Percentiles rank a stretch among this genome's conserved stretches.
phyloP scores from a whole-genome alignment of 2,797 vertebrate species.

The Gymnocypris eckloni region DNA sequence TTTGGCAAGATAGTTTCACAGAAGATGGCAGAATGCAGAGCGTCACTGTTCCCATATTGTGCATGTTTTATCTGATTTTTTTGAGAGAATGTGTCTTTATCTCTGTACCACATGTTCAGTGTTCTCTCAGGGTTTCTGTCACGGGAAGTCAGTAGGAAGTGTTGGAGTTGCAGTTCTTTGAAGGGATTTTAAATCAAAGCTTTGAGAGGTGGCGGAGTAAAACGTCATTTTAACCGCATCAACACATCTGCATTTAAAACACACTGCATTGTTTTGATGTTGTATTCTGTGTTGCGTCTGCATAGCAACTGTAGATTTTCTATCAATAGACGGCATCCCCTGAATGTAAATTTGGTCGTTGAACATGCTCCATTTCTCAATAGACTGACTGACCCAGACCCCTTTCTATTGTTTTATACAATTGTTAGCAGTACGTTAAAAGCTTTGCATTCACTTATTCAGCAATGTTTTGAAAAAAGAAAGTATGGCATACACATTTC shows the following conservation, averaged over 20 bases:
- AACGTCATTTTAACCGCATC: constrained; percentile 25
- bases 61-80: neutral
- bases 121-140: constrained; percentile 7
- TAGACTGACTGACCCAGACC: neutral
- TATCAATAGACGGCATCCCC: neutral
- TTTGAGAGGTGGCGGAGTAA: neutral
- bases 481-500: neutral
- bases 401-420: neutral
- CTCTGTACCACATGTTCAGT: constrained; percentile 9
- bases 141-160: constrained; percentile 7
- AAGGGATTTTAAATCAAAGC: neutral
- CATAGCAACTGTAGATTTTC: neutral
- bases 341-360: constrained; percentile 11
- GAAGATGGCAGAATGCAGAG: neutral
- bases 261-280: neutral
- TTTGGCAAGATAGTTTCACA: constrained; percentile 3
- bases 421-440: neutral
- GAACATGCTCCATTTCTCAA: neutral
- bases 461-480: neutral
- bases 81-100: neutral
- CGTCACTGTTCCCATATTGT: neutral
- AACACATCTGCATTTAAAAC: constrained; percentile 2
- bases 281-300: neutral
- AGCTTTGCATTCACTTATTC: neutral
- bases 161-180: neutral